Conservation (phyloP, 2,888 invertebrate species). For the Candidula unifasciata region DNA sequence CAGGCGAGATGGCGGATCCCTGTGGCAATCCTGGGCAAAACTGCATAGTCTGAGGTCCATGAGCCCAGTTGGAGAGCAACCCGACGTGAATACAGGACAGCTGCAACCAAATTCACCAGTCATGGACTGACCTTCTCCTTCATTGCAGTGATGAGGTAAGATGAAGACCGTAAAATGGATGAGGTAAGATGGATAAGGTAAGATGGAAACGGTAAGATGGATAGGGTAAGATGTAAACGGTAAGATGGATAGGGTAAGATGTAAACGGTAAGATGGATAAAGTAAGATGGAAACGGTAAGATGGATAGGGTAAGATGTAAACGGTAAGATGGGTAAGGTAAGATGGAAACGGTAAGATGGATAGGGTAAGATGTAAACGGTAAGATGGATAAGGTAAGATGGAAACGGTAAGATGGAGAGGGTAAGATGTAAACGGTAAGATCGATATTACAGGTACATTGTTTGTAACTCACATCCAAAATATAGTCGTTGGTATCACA, state of each 20-base stretch:
- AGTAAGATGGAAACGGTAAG: background rate
- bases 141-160: no score
- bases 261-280: background rate
- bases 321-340: background rate
- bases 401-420: background rate
- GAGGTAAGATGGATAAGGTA: background rate
- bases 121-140: no score
- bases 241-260: background rate
- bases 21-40: no score
- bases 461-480: slow-evolving; percentile 70
- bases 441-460: background rate
- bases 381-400: background rate
- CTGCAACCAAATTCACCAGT: no score
- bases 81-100: no score
- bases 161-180: no score
- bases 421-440: background rate
- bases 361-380: background rate
- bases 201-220: background rate
- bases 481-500: slow-evolving; percentile 74
- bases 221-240: background rate
- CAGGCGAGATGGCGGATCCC: no score
- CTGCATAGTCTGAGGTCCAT: no score
- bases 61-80: no score
- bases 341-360: background rate
- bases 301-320: background rate